Percentiles rank a stretch among this genome's conserved stretches.
phyloP scores from a whole-genome alignment of 2,113 vertebrate genomes.

The Recurvirostra avosetta region DNA sequence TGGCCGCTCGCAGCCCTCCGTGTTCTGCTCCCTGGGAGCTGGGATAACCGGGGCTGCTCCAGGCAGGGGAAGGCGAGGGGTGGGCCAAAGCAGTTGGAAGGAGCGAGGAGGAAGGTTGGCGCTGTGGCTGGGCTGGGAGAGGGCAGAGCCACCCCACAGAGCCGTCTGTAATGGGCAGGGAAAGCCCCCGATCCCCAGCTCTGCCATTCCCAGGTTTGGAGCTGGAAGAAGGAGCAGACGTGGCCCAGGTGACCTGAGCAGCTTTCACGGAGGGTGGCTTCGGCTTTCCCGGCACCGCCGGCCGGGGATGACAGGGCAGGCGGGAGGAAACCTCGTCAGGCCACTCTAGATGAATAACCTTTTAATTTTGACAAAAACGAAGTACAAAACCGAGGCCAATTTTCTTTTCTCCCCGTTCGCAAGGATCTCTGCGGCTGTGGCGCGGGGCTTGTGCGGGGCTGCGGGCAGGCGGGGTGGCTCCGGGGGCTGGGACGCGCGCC shows the following conservation, averaged over 20 bases:
- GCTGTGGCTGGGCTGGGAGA: too few species aligned
- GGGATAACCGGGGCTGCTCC: background rate
- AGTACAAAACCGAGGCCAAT: conserved; percentile 55
- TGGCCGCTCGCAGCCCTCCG: background rate
- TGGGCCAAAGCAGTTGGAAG: background rate
- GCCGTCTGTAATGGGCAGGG: too few species aligned
- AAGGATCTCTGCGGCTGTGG: background rate
- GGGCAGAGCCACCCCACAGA: too few species aligned
- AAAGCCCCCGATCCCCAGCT: background rate
- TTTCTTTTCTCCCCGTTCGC: background rate
- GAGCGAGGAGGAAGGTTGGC: background rate
- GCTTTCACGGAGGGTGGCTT: background rate
- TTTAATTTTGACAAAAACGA: conserved; percentile 54
- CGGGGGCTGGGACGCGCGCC: background rate
- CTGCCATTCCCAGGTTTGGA: background rate
- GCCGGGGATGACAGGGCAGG: accelerated
- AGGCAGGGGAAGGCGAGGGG: background rate
- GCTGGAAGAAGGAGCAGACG: background rate
- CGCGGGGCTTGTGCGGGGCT: background rate
- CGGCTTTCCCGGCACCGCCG: accelerated
- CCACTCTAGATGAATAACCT: background rate
- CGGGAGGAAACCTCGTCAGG: background rate
- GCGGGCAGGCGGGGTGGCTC: background rate
- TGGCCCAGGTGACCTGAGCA: accelerated
- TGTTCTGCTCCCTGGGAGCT: background rate